Evolutionary conservation across 2,797 vertebrate genomes (phyloP).

Genomic region (Moxostoma hubbsi): DNA sequence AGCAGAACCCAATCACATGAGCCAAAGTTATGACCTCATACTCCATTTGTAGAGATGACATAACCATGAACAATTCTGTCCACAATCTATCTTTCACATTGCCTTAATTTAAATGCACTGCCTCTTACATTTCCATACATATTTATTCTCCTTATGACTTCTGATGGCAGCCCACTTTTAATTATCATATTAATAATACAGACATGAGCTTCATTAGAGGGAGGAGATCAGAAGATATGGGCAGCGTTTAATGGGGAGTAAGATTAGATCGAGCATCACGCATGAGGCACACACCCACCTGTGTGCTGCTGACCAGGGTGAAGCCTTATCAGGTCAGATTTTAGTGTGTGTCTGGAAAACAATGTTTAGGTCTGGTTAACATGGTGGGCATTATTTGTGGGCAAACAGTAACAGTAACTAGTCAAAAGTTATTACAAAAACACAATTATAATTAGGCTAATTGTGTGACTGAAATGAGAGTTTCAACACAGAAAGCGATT

Average conservation of each 20-base stretch:
- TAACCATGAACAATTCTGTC: conserved; percentile 55
- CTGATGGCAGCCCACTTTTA: conserved; percentile 75
- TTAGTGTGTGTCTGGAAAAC: neutral
- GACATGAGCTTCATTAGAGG: conserved; percentile 66
- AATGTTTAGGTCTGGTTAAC: neutral
- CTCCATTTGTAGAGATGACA: conserved; percentile 57
- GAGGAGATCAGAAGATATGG: conserved; percentile 62
- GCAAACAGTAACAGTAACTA: neutral
- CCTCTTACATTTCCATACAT: conserved; percentile 74
- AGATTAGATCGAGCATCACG: conserved; percentile 25
- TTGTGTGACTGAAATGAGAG: neutral
- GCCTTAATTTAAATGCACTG: conserved; percentile 50
- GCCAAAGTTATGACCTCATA: conserved; percentile 66
- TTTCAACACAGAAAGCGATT: neutral
- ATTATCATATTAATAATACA: conserved; percentile 82
- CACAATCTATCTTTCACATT: conserved; percentile 55
- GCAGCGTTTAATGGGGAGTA: conserved; percentile 55
- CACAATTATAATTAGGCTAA: neutral
- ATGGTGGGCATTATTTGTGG: neutral
- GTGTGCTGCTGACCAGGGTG: conserved; percentile 17
- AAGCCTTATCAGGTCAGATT: conserved; percentile 8
- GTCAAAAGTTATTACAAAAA: neutral
- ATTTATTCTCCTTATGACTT: conserved; percentile 78
- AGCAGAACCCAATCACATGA: conserved; percentile 6
- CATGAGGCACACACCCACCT: conserved; percentile 19